Percentiles rank a stretch among this genome's conserved stretches.
Conservation (phyloP, 2,113 vertebrate genomes). For the Ploceus nigricollis region DNA sequence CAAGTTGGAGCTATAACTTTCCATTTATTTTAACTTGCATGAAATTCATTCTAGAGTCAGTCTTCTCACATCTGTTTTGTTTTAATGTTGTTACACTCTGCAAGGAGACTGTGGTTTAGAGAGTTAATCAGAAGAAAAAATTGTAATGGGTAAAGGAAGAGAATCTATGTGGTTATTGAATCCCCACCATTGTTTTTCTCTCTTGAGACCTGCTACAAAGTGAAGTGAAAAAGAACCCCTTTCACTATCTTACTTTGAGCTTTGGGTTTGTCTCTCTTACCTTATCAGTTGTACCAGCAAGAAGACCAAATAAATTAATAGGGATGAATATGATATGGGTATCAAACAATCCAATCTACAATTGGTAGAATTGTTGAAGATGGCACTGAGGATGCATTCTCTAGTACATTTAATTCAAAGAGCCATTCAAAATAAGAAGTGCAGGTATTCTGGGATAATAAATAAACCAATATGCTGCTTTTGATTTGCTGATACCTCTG, state of each 20-base stretch:
- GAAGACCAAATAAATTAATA: background rate
- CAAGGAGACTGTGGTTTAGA: background rate
- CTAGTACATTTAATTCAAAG: background rate
- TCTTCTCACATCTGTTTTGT: slow-evolving; percentile 27
- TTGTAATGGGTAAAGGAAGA: background rate
- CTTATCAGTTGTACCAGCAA: background rate
- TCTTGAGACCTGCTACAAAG: background rate
- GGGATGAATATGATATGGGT: background rate
- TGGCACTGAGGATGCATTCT: background rate
- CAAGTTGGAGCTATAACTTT: slow-evolving; percentile 1
- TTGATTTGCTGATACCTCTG: background rate
- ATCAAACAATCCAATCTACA: background rate
- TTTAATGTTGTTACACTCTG: background rate
- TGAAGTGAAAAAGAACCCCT: background rate
- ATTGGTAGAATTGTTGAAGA: background rate
- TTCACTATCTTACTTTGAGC: background rate
- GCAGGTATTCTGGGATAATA: background rate
- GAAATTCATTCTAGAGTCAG: slow-evolving; percentile 11
- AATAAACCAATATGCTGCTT: background rate
- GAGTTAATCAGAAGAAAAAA: slow-evolving; percentile 2
- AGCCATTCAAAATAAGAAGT: background rate
- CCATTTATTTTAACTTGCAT: slow-evolving; percentile 39
- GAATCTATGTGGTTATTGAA: background rate
- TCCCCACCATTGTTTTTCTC: background rate
- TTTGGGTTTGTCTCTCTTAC: background rate